Conservation (phyloP, 2,888 invertebrate genomes). For the Neria commutata region DNA sequence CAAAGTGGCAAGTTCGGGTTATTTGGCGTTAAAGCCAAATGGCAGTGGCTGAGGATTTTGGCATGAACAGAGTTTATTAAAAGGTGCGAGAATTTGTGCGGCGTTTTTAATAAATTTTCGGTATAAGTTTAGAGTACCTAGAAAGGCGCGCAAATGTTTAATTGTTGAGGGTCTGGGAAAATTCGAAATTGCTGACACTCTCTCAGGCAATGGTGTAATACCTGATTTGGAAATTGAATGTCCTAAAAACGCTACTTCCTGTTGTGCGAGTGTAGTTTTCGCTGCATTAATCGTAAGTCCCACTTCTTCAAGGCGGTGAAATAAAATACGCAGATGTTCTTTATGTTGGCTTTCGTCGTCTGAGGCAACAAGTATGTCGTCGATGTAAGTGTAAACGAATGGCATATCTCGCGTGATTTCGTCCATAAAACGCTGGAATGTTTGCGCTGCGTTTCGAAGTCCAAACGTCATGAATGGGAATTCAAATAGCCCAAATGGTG, state of each 20-base stretch:
- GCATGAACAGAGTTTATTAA: too few species aligned
- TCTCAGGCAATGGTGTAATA: slow-evolving; percentile 23
- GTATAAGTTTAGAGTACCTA: too few species aligned
- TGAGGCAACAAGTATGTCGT: slow-evolving; percentile 45
- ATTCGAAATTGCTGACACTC: slow-evolving; percentile 30
- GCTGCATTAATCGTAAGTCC: slow-evolving; percentile 35
- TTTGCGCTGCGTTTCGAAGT: slow-evolving; percentile 51
- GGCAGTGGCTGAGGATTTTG: too few species aligned
- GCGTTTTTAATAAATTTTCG: too few species aligned
- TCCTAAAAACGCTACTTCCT: slow-evolving; percentile 16
- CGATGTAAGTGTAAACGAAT: slow-evolving; percentile 41
- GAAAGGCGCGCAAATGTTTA: too few species aligned
- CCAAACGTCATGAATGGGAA: slow-evolving; percentile 40
- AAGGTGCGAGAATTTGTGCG: too few species aligned
- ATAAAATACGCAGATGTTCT: slow-evolving; percentile 30
- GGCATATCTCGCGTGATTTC: slow-evolving; percentile 35
- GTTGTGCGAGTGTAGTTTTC: slow-evolving; percentile 30
- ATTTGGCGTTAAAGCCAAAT: too few species aligned
- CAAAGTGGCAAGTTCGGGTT: too few species aligned
- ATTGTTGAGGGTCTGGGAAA: too few species aligned
- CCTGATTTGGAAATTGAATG: slow-evolving; percentile 5
- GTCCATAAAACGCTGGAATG: too few species aligned
- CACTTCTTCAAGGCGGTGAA: slow-evolving; percentile 32
- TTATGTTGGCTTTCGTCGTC: slow-evolving; percentile 28
- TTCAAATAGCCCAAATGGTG: slow-evolving; percentile 55